Evolutionary conservation across 2,888 invertebrate genomes (phyloP).

Genomic region (Alloplasta piceator): DNA sequence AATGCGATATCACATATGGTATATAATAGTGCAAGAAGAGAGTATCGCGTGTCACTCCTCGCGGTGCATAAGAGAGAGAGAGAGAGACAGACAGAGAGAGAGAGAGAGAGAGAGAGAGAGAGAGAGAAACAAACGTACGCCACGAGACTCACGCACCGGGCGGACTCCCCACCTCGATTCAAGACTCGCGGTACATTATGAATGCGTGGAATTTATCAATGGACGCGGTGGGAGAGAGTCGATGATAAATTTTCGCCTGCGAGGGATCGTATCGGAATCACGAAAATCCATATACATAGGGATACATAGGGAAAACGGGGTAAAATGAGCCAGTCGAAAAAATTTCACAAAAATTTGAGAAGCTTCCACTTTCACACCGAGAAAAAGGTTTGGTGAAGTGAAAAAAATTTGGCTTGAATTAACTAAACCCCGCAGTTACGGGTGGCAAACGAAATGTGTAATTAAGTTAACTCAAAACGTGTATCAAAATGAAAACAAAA

Average conservation of each 20-base stretch:
- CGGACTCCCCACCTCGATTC: conserved; percentile 47
- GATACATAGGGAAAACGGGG: no score
- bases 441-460: no score
- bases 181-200: conserved; percentile 74
- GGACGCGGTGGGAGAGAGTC: conserved; percentile 74
- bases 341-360: no score
- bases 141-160: conserved; percentile 61
- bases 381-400: no score
- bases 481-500: no score
- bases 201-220: conserved; percentile 82
- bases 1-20: conserved; percentile 59
- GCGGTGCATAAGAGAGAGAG: conserved; percentile 19
- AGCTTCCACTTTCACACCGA: no score
- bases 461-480: no score
- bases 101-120: conserved; percentile 17
- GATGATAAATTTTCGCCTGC: conserved; percentile 79
- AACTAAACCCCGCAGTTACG: no score
- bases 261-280: conserved; percentile 66
- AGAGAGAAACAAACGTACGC: conserved; percentile 24
- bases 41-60: conserved; percentile 78
- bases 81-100: conserved; percentile 27
- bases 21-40: conserved; percentile 71
- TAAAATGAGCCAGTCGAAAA: no score
- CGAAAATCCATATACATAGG: conserved; percentile 24
- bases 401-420: no score